Evolutionary conservation across 1,140 invertebrate species (phyloP).

Genomic region (Drosophila bifasciata): DNA sequence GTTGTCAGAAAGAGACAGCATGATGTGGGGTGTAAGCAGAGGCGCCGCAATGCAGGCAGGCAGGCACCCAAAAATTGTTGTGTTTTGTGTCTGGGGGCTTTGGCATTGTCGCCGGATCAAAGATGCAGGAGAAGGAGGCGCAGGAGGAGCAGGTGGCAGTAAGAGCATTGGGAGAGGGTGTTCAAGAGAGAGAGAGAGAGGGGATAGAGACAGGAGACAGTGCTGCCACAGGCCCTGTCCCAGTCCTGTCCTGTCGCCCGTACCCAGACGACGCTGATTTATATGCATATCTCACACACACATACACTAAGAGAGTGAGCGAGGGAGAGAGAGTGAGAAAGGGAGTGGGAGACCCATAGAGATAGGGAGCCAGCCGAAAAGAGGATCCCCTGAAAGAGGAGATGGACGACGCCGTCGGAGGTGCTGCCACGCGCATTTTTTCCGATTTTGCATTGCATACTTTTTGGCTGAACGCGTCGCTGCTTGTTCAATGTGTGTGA

Average conservation of each 20-base stretch:
- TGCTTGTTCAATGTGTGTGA: conserved; percentile 26
- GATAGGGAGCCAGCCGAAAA: conserved; percentile 3
- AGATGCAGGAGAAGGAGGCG: conserved; percentile 2
- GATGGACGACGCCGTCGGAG: conserved; percentile 9
- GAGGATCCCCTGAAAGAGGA: conserved; percentile 25
- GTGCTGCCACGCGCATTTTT: conserved; percentile 43
- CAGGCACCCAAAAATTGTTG: conserved; percentile 63
- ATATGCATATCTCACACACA: conserved; percentile 61
- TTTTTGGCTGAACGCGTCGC: conserved; percentile 77
- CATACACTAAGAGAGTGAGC: neutral
- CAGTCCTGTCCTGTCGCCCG: conserved; percentile 16
- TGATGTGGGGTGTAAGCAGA: conserved; percentile 23
- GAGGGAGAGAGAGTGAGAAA: neutral
- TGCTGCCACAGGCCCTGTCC: conserved; percentile 28
- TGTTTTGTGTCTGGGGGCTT: conserved; percentile 77
- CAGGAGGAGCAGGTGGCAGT: neutral
- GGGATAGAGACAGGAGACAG: conserved; percentile 3
- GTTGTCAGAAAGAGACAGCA: neutral
- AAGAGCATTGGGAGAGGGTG: neutral
- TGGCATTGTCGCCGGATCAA: conserved; percentile 31
- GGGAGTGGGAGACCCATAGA: conserved; percentile 14
- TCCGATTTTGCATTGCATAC: conserved; percentile 77
- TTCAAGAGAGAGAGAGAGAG: neutral
- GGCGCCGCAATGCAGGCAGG: conserved; percentile 63
- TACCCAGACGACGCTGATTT: conserved; percentile 74